These are phyloP conservation scores for Hystrix cristata DNA, from an alignment of 2,113 vertebrate species.

Conservation along the genomic window DNA sequence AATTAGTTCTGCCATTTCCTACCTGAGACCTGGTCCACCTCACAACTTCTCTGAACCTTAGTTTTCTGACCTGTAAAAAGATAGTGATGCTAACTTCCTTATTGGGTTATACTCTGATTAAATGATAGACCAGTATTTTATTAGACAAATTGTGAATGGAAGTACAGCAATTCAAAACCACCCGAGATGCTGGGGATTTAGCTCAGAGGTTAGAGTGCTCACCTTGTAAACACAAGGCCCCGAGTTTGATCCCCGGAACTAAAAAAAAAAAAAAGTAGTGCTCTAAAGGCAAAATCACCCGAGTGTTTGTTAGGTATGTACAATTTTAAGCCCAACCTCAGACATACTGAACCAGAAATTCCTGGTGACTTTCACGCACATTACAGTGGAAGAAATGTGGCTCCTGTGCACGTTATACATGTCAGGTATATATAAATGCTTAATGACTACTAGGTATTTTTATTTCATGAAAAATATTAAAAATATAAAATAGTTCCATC, in stretches of 20 bases:
- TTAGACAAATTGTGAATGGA: not conserved
- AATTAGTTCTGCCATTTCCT: not conserved
- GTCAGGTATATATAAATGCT: not conserved
- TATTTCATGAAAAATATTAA: not conserved
- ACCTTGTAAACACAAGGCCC: too few species aligned
- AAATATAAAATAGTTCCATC: not conserved
- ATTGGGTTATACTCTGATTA: not conserved
- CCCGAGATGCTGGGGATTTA: not conserved
- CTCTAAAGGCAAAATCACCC: not conserved
- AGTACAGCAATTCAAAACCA: not conserved
- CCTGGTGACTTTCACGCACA: not conserved
- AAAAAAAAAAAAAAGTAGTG: too few species aligned
- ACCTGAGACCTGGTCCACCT: not conserved
- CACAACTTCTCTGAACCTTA: not conserved
- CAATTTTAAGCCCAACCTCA: not conserved
- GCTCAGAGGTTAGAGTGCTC: too few species aligned
- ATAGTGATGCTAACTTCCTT: not conserved
- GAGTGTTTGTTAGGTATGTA: not conserved
- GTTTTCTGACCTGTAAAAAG: not conserved
- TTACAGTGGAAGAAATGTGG: not conserved
- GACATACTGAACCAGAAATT: not conserved
- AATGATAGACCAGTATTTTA: not conserved
- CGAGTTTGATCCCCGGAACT: too few species aligned
- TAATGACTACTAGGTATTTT: not conserved
- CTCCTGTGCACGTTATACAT: not conserved